Conservation (phyloP, 1,140 invertebrate species). For the Nebria ingens region DNA sequence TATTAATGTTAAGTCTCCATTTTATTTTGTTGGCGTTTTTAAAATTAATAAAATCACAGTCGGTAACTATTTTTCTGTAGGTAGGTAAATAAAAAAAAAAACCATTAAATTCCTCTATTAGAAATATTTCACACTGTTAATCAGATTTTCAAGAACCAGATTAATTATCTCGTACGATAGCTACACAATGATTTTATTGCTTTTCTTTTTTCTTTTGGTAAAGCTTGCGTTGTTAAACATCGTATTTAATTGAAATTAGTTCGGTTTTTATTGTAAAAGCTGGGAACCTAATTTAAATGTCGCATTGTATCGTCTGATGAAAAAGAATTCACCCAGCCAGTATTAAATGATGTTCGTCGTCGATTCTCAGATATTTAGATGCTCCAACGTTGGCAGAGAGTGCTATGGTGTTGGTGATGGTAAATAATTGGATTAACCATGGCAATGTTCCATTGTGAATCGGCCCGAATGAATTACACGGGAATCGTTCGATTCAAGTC, state of each 20-base stretch:
- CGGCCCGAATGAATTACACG: not conserved
- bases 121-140: not conserved
- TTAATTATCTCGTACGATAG: not conserved
- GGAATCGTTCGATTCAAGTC: not conserved
- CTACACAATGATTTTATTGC: not conserved
- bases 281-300: constrained; percentile 8
- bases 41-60: too few species aligned
- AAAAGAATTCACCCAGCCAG: not conserved
- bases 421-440: constrained; percentile 6
- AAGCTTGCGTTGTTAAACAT: not conserved
- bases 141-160: not conserved
- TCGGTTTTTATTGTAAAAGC: not conserved
- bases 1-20: too few species aligned
- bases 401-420: too few species aligned
- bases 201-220: not conserved
- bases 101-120: too few species aligned
- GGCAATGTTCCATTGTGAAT: not conserved
- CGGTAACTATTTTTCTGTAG: too few species aligned
- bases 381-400: not conserved
- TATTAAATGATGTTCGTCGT: not conserved
- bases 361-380: constrained; percentile 3
- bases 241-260: not conserved
- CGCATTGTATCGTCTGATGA: not conserved
- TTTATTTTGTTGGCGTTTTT: too few species aligned
- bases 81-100: too few species aligned